phyloP scores from a whole-genome alignment of 2,113 vertebrate species.

The Calidris pugnax region DNA sequence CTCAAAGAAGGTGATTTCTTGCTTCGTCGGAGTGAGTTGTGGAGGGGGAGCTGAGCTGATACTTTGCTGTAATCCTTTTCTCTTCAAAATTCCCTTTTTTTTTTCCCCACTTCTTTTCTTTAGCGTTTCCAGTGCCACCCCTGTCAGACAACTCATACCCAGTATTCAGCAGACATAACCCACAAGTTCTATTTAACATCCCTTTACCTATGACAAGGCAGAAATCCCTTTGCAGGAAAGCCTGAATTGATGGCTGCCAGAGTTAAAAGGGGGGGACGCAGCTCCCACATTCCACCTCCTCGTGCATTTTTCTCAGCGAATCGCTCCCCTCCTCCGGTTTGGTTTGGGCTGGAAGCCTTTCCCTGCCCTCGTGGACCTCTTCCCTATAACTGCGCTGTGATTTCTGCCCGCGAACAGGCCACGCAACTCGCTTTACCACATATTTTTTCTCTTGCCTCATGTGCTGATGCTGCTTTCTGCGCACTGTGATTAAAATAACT shows the following conservation, averaged over 20 bases:
- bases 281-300: background rate
- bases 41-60: background rate
- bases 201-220: constrained; percentile 3
- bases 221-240: background rate
- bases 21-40: background rate
- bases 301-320: accelerated
- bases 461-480: constrained; percentile 68
- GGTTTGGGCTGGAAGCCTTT: background rate
- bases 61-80: background rate
- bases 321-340: accelerated
- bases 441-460: constrained; percentile 69
- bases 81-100: background rate
- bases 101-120: accelerated
- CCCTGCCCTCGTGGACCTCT: background rate
- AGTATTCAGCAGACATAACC: background rate
- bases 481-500: constrained; percentile 61
- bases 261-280: background rate
- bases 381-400: background rate
- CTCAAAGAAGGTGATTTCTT: accelerated
- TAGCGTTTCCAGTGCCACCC: accelerated
- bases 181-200: background rate
- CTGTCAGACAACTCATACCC: background rate
- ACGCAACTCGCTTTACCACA: constrained; percentile 61
- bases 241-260: background rate
- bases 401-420: background rate